Evolutionary conservation across 2,113 vertebrate species (phyloP), one percentile per base, ranked within the genome.

Genomic region (Arvicanthis niloticus): DNA sequence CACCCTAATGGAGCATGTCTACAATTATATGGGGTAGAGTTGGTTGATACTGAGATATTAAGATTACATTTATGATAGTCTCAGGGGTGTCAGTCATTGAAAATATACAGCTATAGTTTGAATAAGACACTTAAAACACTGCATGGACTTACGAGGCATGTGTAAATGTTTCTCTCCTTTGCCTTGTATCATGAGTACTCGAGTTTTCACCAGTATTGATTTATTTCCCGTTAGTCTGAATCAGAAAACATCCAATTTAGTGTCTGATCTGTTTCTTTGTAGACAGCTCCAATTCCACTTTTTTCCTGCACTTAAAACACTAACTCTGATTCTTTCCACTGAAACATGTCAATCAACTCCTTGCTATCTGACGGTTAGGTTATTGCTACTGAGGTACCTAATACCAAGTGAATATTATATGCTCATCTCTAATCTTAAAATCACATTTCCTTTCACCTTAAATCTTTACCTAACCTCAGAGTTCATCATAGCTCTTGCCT

Each of bases 321-420:
- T 81, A 78, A 70, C 58, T 45, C 17, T 56, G 7, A 80, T 84
- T 78, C 68, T 96, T 8, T 84, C 26, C 15, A 72, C 48, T 70
- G 75, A 87, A 48, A 19, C 26, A 26, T 76, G 51, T 34, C 82
- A 90, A 58, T 95, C 37, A 89, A 48, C 45, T 45, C 7, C 19
- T 94, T 91, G 86, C 58, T 93, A 80, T 37, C 29, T 84, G 48
- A 87, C n/a, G n/a, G n/a, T n/a, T n/a, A n/a, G 19, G 22, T 94
- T 91, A 56, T 91, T 45, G n/a, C n/a, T 78, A 72, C 34, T 19
- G 89, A 72, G 45, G 72, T 65, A 91, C 3, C 40, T 51, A 95
- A 72, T 34, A 84, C 84, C 51, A 91, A 60, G 21, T 17, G 75
- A 87, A 87, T 40, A 40, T 19, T 82, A n/a, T 75, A 53, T 80